Percentiles rank a stretch among this genome's conserved stretches.
Evolutionary conservation across 1,140 invertebrate genomes (phyloP).

Genomic region (Heterodera schachtii): DNA sequence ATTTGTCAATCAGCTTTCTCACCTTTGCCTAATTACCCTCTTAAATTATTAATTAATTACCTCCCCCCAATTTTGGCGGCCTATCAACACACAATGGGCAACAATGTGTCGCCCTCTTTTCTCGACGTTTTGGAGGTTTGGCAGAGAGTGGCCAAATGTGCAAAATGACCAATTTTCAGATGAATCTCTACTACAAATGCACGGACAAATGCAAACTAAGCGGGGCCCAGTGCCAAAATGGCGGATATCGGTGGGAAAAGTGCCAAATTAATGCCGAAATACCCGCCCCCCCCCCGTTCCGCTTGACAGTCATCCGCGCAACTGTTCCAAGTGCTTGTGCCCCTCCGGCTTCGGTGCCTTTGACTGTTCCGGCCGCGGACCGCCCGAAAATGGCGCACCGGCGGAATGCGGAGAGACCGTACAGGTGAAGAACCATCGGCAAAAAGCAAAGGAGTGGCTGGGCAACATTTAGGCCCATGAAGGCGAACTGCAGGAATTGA

Average conservation of each 20-base stretch:
- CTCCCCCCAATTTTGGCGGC: slow-evolving; percentile 1
- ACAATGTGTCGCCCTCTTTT: slow-evolving; percentile 45
- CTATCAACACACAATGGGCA: slow-evolving; percentile 51
- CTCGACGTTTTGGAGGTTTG: slow-evolving; percentile 33
- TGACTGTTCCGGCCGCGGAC: slow-evolving; percentile 32
- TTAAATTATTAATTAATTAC: not conserved
- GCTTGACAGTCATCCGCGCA: slow-evolving; percentile 15
- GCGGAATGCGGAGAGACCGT: slow-evolving; percentile 38
- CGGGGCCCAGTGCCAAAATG: slow-evolving; percentile 32
- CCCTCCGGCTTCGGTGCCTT: slow-evolving; percentile 43
- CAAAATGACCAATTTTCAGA: slow-evolving; percentile 10
- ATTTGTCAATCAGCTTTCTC: too few relatives aligned
- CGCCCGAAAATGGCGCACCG: slow-evolving; percentile 40
- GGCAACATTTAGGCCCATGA: slow-evolving; percentile 41
- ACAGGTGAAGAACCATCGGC: not conserved
- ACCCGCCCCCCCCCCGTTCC: not conserved
- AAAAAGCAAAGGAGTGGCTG: not conserved
- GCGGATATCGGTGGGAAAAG: slow-evolving; percentile 35
- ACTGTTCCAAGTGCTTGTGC: slow-evolving; percentile 45
- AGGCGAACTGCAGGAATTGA: slow-evolving; percentile 40
- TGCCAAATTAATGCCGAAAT: not conserved
- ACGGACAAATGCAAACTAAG: slow-evolving; percentile 13
- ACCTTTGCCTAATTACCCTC: not conserved
- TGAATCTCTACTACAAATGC: slow-evolving; percentile 46
- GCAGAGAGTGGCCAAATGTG: not conserved